These are phyloP conservation scores for Lingula anatina DNA, from an alignment of 2,888 invertebrate species.

Conservation along the genomic window DNA sequence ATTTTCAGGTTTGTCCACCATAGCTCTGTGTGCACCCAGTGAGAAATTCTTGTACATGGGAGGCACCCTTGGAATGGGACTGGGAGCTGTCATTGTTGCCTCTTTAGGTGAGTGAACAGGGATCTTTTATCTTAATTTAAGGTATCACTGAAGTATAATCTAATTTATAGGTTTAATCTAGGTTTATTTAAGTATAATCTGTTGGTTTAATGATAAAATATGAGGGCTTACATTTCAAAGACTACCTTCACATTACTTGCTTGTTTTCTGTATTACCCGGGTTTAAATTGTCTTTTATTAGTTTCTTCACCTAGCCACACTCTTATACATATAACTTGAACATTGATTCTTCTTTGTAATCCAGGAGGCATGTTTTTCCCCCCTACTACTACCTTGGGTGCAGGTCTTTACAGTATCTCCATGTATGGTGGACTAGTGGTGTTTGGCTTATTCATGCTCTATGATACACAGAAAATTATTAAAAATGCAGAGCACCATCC, in stretches of 20 bases:
- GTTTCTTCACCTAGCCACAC: too few species aligned
- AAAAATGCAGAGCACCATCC: conserved; percentile 82
- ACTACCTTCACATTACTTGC: too few species aligned
- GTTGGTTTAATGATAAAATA: too few species aligned
- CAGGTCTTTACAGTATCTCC: conserved; percentile 85
- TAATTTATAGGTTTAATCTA: too few species aligned
- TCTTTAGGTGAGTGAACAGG: conserved; percentile 72
- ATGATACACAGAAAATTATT: conserved; percentile 87
- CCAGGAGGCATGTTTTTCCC: conserved; percentile 75
- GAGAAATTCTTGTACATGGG: conserved; percentile 95
- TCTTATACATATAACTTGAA: too few species aligned
- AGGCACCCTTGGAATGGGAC: conserved; percentile 90
- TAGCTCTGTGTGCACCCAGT: conserved; percentile 93
- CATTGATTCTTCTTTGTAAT: too few species aligned
- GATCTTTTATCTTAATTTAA: conserved; percentile 1
- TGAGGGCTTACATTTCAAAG: too few species aligned
- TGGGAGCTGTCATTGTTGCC: conserved; percentile 91
- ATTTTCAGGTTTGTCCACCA: conserved; percentile 73
- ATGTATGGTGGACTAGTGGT: conserved; percentile 92
- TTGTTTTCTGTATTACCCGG: too few species aligned
- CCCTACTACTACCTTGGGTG: conserved; percentile 82
- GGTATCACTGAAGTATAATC: too few species aligned
- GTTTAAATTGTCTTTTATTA: too few species aligned
- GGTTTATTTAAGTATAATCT: too few species aligned
- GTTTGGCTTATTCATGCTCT: conserved; percentile 87